These are phyloP conservation scores for Nomada ferruginata DNA, from an alignment of 2,888 invertebrate species.

Conservation along the genomic window DNA sequence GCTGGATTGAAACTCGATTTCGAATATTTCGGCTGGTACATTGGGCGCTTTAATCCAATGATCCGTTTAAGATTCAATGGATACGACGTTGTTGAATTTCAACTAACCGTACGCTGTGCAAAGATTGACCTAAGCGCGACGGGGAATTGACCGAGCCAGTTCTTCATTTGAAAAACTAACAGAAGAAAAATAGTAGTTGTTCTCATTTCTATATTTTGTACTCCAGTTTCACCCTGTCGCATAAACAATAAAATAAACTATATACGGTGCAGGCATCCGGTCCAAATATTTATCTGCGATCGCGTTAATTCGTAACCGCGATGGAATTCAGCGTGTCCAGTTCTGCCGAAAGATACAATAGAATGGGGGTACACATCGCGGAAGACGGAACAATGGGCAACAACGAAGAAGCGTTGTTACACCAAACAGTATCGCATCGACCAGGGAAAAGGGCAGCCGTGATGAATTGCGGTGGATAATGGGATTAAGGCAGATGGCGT, in stretches of 20 bases:
- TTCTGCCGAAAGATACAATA: not conserved
- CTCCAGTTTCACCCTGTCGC: too few species aligned
- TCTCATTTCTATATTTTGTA: too few species aligned
- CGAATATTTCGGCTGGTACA: not conserved
- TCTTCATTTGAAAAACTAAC: too few species aligned
- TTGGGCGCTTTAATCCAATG: conserved; percentile 16
- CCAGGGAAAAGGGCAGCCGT: conserved; percentile 29
- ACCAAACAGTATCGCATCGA: conserved; percentile 47
- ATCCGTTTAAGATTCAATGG: not conserved
- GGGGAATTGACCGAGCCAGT: too few species aligned
- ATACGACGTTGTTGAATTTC: too few species aligned
- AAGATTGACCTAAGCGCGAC: too few species aligned
- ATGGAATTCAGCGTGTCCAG: not conserved
- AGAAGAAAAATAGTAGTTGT: too few species aligned
- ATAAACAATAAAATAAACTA: too few species aligned
- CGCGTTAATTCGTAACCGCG: not conserved
- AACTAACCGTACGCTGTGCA: too few species aligned
- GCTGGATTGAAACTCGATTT: not conserved
- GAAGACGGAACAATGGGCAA: conserved; percentile 24
- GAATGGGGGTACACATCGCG: not conserved
- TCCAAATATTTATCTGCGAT: not conserved
- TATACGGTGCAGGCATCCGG: not conserved
- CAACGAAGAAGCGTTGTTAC: conserved; percentile 43
- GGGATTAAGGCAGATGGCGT: conserved; percentile 60
- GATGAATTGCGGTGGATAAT: conserved; percentile 58